phyloP scores from a whole-genome alignment of 1,140 invertebrate species.

The Sinonovacula constricta region DNA sequence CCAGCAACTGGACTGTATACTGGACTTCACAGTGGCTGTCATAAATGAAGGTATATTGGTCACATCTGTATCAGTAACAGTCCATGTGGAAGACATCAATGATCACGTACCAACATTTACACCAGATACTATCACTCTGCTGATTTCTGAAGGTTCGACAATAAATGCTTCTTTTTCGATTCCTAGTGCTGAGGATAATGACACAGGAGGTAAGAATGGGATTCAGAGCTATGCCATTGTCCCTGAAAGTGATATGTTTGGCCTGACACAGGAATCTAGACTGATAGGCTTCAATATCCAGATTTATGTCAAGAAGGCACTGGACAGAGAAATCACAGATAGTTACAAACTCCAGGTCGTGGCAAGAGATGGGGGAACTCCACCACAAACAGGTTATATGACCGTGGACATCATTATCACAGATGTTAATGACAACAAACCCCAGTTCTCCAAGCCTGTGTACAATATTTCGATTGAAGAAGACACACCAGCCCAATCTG shows the following conservation, averaged over 20 bases:
- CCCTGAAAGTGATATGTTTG: slow-evolving; percentile 56
- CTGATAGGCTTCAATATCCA: slow-evolving; percentile 64
- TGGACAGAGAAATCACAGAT: slow-evolving; percentile 68
- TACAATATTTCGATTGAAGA: slow-evolving; percentile 90
- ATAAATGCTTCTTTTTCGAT: slow-evolving; percentile 59
- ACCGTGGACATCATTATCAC: slow-evolving; percentile 67
- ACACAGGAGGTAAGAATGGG: slow-evolving; percentile 64
- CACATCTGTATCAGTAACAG: slow-evolving; percentile 34
- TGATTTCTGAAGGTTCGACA: slow-evolving; percentile 64
- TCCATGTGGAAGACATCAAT: slow-evolving; percentile 71
- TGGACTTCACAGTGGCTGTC: slow-evolving; percentile 51
- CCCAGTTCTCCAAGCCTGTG: slow-evolving; percentile 76
- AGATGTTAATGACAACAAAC: slow-evolving; percentile 82
- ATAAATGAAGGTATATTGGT: slow-evolving; percentile 22
- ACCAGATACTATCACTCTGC: slow-evolving; percentile 49
- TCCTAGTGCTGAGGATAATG: slow-evolving; percentile 69
- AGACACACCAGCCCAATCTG: slow-evolving; percentile 87
- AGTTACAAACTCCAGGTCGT: slow-evolving; percentile 63
- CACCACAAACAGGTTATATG: slow-evolving; percentile 60
- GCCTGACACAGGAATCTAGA: slow-evolving; percentile 52
- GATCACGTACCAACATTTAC: slow-evolving; percentile 73
- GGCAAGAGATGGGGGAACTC: slow-evolving; percentile 68
- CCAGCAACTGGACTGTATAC: slow-evolving; percentile 41
- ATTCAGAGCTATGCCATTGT: slow-evolving; percentile 63
- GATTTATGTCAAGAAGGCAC: slow-evolving; percentile 57